These are phyloP conservation scores for Blomia tropicalis DNA, from an alignment of 2,888 invertebrate genomes.

Conservation along the genomic window DNA sequence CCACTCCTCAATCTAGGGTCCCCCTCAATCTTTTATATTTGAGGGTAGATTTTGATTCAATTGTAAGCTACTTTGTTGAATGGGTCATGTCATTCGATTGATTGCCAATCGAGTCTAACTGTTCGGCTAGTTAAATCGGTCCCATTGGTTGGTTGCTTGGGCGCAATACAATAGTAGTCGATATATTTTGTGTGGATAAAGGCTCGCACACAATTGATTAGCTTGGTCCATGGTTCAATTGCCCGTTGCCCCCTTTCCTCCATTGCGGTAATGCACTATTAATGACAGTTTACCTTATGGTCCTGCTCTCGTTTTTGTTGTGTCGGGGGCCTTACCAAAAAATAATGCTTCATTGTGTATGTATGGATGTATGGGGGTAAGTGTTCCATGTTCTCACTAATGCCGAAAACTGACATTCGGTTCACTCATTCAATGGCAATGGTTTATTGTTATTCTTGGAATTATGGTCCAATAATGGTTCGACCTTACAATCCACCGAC, in stretches of 20 bases:
- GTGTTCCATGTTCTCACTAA: background rate
- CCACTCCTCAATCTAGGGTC: no score
- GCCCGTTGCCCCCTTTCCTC: background rate
- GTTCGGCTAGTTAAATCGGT: conserved; percentile 4
- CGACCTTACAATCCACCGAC: background rate
- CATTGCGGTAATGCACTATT: conserved; percentile 3
- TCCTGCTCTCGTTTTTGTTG: background rate
- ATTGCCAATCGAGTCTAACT: background rate
- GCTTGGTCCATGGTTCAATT: background rate
- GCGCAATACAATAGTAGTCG: no score
- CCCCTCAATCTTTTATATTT: no score
- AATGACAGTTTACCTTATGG: conserved; percentile 13
- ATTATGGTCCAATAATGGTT: conserved; percentile 13
- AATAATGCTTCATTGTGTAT: no score
- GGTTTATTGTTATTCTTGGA: conserved; percentile 4
- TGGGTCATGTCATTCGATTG: conserved; percentile 9
- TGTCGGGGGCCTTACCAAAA: background rate
- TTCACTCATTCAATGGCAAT: background rate
- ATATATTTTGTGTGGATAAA: no score
- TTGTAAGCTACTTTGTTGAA: no score
- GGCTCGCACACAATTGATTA: no score
- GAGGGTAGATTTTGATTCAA: no score
- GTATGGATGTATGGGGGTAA: no score
- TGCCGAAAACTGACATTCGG: conserved; percentile 2
- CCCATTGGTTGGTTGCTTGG: background rate